Base-by-base conservation (phyloP, 2,797 vertebrate genomes). In the Lates japonicus region DNA sequence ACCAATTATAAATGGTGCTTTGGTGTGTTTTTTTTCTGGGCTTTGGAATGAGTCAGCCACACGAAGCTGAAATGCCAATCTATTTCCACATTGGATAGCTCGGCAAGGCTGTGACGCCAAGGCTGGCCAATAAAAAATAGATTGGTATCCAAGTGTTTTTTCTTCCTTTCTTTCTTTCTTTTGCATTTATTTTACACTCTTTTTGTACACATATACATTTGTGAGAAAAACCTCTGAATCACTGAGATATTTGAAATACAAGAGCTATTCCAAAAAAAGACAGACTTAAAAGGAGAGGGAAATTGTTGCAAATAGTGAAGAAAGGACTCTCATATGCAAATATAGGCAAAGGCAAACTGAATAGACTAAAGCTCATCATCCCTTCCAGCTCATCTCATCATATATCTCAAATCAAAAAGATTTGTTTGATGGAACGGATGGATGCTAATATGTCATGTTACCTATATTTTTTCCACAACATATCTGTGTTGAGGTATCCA, bases 111-210 rank as follows among this genome's bases (percentile, higher is more conserved):
- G 72, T 87, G 89, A 90, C 72, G 76, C 74, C 64, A 74, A 76
- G 66, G 68, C 70, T 87, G 89, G 78, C 78, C 80, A 76, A 67
- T 59, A 74, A 78, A 85, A 94, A 94, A 91, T 89, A 92, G 90
- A 87, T 33, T 3, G 4, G 87, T 90, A 89, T 90, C 90, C 87
- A 93, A 93, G 86, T 74, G 80, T 44, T 11, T 68, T 77, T 74
- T 79, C 33, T 66, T 81, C 22, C 22, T 25, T 22, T 52, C 35
- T 78, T 52, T 69, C 12, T 74, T 71, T 65, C 37, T 78, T 70
- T 71, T 81, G 3, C 60, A 70, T 88, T 74, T 65, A 73, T 72
- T 85, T 88, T 75, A 76, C 84, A 86, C 75, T 49, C 3, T 73
- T 74, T 78, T n/a, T 25, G 13, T 69, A 72, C 72, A 76, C 70